These are phyloP conservation scores for Pristionchus arcanus DNA, from an alignment of 2,888 invertebrate species.

Conservation along the genomic window DNA sequence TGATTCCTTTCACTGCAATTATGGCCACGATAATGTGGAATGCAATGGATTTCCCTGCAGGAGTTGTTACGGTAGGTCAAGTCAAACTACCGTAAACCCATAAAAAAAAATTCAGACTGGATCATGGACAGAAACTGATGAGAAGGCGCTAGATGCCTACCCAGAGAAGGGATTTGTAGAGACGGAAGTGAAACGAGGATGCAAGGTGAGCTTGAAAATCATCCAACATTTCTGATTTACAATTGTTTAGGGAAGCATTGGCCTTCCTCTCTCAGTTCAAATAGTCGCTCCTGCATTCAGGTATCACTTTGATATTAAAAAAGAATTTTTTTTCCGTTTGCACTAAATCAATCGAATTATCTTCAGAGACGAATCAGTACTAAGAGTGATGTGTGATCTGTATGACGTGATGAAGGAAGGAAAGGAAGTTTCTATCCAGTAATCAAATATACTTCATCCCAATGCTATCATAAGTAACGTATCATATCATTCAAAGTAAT, in stretches of 20 bases:
- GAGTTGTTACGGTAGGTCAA: slow-evolving; percentile 5
- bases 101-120: neutral
- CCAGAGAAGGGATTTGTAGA: slow-evolving; percentile 12
- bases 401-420: neutral
- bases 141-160: neutral
- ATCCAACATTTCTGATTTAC: too few species aligned
- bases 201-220: slow-evolving; percentile 9
- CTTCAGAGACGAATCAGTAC: slow-evolving; percentile 14
- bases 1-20: neutral
- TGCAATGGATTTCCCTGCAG: slow-evolving; percentile 28
- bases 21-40: slow-evolving; percentile 24
- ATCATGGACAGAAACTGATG: neutral
- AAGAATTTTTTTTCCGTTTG: too few species aligned
- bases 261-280: slow-evolving; percentile 1
- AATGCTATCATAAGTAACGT: neutral
- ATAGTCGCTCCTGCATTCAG: neutral
- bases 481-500: neutral
- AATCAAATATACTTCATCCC: neutral
- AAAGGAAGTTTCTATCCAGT: neutral
- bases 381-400: neutral
- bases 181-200: neutral
- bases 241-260: neutral
- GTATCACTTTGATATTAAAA: neutral
- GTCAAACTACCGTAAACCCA: neutral
- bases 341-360: neutral